Conservation (phyloP, 2,113 vertebrate species). For the Plecotus auritus region DNA sequence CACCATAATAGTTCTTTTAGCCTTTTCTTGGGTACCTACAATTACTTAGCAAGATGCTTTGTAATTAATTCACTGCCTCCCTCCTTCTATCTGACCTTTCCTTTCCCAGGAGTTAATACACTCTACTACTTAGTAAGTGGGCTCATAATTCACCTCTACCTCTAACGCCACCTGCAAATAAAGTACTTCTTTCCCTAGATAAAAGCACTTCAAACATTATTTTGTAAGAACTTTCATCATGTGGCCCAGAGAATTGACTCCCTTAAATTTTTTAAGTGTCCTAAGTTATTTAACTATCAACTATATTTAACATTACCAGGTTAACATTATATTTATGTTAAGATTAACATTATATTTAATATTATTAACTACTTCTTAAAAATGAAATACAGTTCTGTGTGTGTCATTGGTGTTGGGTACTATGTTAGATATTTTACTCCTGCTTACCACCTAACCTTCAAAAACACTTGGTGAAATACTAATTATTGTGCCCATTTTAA, state of each 20-base stretch:
- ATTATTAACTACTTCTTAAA: neutral
- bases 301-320: neutral
- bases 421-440: neutral
- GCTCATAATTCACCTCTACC: neutral
- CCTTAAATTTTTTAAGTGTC: neutral
- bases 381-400: neutral
- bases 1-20: neutral
- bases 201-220: slow-evolving; percentile 20
- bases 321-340: neutral
- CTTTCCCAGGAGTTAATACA: neutral
- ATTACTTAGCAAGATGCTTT: slow-evolving; percentile 7
- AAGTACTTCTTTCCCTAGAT: neutral
- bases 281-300: neutral
- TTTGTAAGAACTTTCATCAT: neutral
- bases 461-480: neutral
- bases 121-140: neutral
- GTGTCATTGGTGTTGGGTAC: neutral
- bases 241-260: neutral
- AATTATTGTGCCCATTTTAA: neutral
- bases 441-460: neutral
- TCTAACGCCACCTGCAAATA: neutral
- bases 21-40: neutral
- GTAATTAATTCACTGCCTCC: slow-evolving; percentile 28
- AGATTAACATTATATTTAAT: neutral
- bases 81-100: slow-evolving; percentile 13